These are phyloP conservation scores for Cervus canadensis DNA, from an alignment of 2,113 vertebrate species.

Conservation along the genomic window DNA sequence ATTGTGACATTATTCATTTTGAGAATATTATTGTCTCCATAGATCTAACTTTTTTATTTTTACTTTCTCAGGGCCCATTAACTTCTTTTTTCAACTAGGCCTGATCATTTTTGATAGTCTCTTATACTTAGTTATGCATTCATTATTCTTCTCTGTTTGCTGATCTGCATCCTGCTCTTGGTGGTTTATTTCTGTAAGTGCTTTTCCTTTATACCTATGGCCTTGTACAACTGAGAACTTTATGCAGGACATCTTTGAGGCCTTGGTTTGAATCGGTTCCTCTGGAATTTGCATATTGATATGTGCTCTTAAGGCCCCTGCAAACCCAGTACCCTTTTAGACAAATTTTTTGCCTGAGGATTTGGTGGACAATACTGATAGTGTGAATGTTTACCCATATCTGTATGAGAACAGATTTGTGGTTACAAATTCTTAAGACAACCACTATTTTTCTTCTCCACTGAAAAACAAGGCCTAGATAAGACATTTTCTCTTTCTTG, in stretches of 20 bases:
- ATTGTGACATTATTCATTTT: slow-evolving; percentile 3
- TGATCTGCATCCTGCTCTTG: neutral
- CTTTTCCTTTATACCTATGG: neutral
- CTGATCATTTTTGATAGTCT: neutral
- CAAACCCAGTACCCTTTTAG: neutral
- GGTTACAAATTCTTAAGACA: neutral
- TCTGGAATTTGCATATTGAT: neutral
- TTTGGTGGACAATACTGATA: neutral
- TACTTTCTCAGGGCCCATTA: neutral
- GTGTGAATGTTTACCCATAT: neutral
- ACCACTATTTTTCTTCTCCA: neutral
- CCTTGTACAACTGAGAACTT: neutral
- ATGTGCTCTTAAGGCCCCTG: neutral
- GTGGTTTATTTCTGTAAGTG: neutral
- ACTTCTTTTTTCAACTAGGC: neutral
- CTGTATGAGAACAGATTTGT: neutral
- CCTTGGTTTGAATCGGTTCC: neutral
- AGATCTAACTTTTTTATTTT: neutral
- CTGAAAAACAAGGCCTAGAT: neutral
- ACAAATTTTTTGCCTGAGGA: neutral
- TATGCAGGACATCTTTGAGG: neutral
- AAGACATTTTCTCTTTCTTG: neutral
- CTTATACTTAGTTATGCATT: neutral
- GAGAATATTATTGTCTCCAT: neutral
- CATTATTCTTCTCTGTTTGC: neutral